phyloP scores from a whole-genome alignment of 2,797 vertebrate genomes.

The Steatocranus sp. region DNA sequence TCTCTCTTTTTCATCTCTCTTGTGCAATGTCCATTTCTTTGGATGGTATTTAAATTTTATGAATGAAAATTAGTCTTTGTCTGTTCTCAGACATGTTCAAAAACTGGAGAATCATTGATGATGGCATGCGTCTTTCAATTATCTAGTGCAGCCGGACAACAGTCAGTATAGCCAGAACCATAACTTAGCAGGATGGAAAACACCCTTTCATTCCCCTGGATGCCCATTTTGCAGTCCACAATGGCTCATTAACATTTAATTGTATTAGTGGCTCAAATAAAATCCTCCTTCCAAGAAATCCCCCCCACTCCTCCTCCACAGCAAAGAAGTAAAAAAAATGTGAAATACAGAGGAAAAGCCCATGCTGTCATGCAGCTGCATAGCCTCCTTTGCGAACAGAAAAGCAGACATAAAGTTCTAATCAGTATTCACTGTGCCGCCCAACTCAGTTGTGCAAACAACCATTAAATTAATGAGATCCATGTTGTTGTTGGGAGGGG shows the following conservation, averaged over 20 bases:
- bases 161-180: background rate
- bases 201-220: background rate
- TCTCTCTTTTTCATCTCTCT: background rate
- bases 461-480: conserved; percentile 50
- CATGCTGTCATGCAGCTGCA: background rate
- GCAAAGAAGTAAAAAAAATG: background rate
- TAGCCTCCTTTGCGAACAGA: background rate
- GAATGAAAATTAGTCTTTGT: background rate
- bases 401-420: conserved; percentile 24
- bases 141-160: background rate
- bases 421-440: conserved; percentile 46
- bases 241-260: conserved; percentile 27
- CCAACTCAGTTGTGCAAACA: conserved; percentile 34
- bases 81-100: background rate
- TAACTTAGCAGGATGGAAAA: background rate
- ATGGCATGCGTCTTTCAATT: background rate
- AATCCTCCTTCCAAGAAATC: background rate
- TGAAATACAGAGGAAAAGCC: background rate
- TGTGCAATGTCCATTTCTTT: background rate
- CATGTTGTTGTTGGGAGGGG: conserved; percentile 29
- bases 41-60: background rate
- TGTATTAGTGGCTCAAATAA: conserved; percentile 14
- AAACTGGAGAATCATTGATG: background rate
- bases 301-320: background rate
- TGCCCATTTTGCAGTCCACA: background rate